Evolutionary conservation across 2,888 invertebrate species (phyloP).

Genomic region (Elysia crispata): DNA sequence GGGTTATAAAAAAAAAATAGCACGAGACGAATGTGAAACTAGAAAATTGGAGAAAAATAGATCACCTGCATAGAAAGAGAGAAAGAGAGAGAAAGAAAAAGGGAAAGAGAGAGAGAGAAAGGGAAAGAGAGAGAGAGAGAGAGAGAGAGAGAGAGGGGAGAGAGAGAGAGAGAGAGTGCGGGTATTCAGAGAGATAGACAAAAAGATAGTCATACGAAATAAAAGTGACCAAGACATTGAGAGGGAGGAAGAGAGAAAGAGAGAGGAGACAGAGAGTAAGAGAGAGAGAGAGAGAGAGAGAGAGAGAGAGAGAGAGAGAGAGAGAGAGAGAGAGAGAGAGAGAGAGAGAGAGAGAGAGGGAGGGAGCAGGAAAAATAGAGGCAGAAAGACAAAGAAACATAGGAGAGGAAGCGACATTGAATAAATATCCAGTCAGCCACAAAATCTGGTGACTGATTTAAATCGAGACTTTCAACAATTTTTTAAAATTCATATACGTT

Average conservation of each 20-base stretch:
- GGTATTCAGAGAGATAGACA: slow-evolving; percentile 11
- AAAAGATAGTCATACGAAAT: background rate
- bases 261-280: background rate
- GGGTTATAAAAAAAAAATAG: too few relatives aligned
- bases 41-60: background rate
- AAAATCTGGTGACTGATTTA: background rate
- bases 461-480: too few relatives aligned
- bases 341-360: slow-evolving; percentile 17
- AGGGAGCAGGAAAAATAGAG: background rate
- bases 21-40: too few relatives aligned
- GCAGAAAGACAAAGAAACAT: slow-evolving; percentile 12
- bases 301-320: background rate
- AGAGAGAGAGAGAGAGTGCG: too few relatives aligned
- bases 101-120: background rate
- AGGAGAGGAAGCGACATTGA: slow-evolving; percentile 5
- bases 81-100: background rate
- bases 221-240: background rate
- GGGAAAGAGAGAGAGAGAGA: too few relatives aligned
- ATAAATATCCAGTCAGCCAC: background rate
- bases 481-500: too few relatives aligned
- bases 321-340: slow-evolving; percentile 14
- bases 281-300: too few relatives aligned
- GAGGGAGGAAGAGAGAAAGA: slow-evolving; percentile 3
- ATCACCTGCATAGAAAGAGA: background rate
- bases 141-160: background rate